Evolutionary conservation across 1,140 invertebrate genomes (phyloP), one percentile per base, ranked within the genome.

Genomic region (Drosophila watanabei): DNA sequence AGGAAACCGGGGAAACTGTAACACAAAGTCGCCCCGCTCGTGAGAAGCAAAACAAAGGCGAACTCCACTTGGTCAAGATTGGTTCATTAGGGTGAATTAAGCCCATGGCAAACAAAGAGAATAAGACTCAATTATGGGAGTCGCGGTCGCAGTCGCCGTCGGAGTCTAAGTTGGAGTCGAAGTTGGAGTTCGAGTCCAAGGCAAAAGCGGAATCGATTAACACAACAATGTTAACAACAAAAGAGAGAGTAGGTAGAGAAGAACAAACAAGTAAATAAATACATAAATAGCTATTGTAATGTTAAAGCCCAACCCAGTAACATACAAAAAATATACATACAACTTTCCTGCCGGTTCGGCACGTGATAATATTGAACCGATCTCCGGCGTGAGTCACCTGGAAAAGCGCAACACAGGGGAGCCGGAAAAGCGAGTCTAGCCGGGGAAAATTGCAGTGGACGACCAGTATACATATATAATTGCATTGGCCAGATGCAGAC

Each of bases 141-240:
- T 57, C 32, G 41, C 16, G n/a, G 24, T n/a, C 16, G 24, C 24
- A 4, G 49, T 18, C 18, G n/a, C n/a, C n/a, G n/a, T n/a, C n/a
- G n/a, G n/a, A n/a, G n/a, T n/a, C n/a, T n/a, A n/a, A n/a, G n/a
- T n/a, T n/a, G 28, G 18, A 58, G 62, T 33, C 18, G 35, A 30
- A 59, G 49, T 60, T 24, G 51, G 52, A 56, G 48, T 60, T 48
- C 28, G 41, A 80, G 68, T 78, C 75, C 69, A 58, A 75, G 79
- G 80, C 72, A 81, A 81, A 56, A 66, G 59, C 63, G 33, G 58
- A 72, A 54, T 52, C 65, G 72, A 85, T 89, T 89, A 89, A 41
- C 81, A 82, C 80, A 75, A 76, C 61, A 89, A 79, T 79, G 86
- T 70, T 89, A 89, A 90, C 80, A 70, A 69, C 70, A 46, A 72